Percentiles rank a stretch among this genome's conserved stretches.
Conservation (phyloP, 2,113 vertebrate species). For the Lates calcarifer region DNA sequence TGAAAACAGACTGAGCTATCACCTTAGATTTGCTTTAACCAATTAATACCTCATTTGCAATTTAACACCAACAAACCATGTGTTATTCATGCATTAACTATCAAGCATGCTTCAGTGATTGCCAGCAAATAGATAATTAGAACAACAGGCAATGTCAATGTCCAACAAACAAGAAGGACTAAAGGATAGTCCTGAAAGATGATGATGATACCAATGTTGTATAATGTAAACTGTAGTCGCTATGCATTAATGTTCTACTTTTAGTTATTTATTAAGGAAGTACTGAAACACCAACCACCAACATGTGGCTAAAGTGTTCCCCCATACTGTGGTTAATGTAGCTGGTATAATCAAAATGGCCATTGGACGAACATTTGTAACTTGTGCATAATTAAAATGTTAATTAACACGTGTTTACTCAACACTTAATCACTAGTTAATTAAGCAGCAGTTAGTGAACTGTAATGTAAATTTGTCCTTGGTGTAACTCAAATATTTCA, state of each 20-base stretch:
- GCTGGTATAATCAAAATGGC: slow-evolving; percentile 2
- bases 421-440: neutral
- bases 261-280: neutral
- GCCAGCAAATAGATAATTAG: neutral
- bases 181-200: neutral
- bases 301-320: neutral
- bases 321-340: neutral
- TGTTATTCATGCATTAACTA: neutral
- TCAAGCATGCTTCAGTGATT: neutral
- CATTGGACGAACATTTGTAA: neutral
- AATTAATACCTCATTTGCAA: slow-evolving; percentile 14
- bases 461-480: neutral
- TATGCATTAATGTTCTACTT: neutral
- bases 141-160: neutral
- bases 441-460: slow-evolving; percentile 11
- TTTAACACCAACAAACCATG: slow-evolving; percentile 1
- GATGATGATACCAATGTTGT: neutral
- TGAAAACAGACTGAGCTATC: slow-evolving; percentile 9
- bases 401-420: slow-evolving; percentile 5
- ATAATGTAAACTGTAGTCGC: neutral
- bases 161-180: neutral
- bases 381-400: slow-evolving; percentile 12
- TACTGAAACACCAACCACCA: neutral
- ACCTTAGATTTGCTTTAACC: slow-evolving; percentile 31
- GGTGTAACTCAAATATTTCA: neutral